A percentile compares a stretch with the other conserved stretches of the same genome.
phyloP scores from a whole-genome alignment of 2,888 invertebrate species.

The Antitype chi region DNA sequence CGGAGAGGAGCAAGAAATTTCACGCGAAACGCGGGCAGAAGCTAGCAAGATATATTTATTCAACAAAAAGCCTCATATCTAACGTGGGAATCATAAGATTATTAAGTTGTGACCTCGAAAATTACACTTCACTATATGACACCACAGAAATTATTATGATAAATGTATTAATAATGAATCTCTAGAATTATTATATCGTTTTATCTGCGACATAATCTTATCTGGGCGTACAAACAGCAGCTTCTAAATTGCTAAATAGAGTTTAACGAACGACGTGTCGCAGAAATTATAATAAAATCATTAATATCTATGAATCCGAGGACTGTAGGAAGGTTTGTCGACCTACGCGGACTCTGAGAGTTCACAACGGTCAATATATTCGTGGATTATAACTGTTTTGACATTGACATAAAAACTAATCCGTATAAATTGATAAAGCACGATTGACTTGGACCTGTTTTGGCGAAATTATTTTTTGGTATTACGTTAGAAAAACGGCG shows the following conservation, averaged over 20 bases:
- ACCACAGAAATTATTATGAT: constrained; percentile 50
- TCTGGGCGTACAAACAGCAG: constrained; percentile 46
- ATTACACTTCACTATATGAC: constrained; percentile 31
- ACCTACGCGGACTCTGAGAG: constrained; percentile 58
- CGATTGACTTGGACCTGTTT: constrained; percentile 40
- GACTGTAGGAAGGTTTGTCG: constrained; percentile 34
- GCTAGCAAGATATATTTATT: neutral
- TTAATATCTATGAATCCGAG: constrained; percentile 56
- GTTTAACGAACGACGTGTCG: constrained; percentile 55
- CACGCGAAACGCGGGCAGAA: too few relatives aligned
- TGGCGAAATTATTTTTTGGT: constrained; percentile 17
- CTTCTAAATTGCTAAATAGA: constrained; percentile 51
- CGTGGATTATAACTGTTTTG: constrained; percentile 73
- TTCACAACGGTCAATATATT: constrained; percentile 76
- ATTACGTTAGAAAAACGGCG: constrained; percentile 14
- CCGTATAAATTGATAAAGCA: constrained; percentile 67
- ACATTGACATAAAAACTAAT: constrained; percentile 68
- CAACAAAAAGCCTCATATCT: constrained; percentile 4
- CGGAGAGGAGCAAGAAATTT: too few relatives aligned
- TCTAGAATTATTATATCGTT: constrained; percentile 41
- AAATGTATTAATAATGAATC: constrained; percentile 53
- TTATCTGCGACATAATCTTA: constrained; percentile 48
- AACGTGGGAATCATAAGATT: constrained; percentile 14
- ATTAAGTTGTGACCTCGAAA: constrained; percentile 31
- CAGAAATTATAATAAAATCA: constrained; percentile 62